These are phyloP conservation scores for Leucopternis melanops DNA, from an alignment of 2,113 vertebrate genomes.

Conservation along the genomic window DNA sequence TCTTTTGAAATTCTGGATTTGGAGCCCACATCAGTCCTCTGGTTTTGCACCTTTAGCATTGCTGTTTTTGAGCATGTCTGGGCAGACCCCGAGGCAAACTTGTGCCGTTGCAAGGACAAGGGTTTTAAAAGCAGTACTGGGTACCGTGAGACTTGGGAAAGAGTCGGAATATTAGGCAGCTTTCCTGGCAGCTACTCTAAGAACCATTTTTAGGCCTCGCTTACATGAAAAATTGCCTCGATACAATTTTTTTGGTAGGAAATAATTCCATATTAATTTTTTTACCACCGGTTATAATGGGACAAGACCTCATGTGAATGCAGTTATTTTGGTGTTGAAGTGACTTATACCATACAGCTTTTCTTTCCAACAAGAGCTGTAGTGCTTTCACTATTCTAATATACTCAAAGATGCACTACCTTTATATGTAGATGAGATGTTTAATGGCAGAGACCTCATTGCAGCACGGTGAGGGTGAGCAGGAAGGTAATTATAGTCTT, in stretches of 20 bases:
- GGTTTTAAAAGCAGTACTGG: background rate
- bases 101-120: background rate
- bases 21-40: fast-evolving
- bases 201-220: background rate
- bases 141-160: background rate
- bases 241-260: background rate
- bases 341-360: background rate
- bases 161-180: background rate
- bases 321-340: background rate
- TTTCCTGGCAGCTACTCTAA: background rate
- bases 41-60: background rate
- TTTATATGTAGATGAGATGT: background rate
- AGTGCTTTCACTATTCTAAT: background rate
- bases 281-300: background rate
- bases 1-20: background rate
- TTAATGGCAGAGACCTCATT: background rate
- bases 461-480: background rate
- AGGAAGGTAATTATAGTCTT: conserved; percentile 21
- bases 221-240: background rate
- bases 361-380: background rate
- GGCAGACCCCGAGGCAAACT: background rate
- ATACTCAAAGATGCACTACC: background rate
- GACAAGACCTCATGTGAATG: background rate
- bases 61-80: background rate
- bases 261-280: background rate